phyloP scores from a whole-genome alignment of 2,888 invertebrate species.

The Thymelicus lineola region DNA sequence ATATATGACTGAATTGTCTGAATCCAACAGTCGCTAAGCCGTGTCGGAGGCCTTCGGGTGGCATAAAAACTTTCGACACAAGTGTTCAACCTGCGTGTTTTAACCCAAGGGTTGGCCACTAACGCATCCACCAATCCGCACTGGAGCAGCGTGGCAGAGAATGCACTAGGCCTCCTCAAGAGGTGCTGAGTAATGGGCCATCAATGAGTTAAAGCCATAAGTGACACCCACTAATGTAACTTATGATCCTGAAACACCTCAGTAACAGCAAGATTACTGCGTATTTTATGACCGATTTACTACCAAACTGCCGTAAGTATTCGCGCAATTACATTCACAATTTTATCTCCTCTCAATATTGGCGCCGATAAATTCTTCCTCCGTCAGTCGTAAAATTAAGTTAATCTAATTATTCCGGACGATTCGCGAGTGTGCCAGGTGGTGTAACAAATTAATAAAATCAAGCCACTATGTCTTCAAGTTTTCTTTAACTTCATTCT shows the following conservation, averaged over 20 bases:
- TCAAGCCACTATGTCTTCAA: not conserved
- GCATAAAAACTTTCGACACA: too few relatives aligned
- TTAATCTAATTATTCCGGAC: conserved; percentile 26
- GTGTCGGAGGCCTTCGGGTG: too few relatives aligned
- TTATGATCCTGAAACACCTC: not conserved
- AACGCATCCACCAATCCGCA: too few relatives aligned
- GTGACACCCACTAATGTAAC: not conserved
- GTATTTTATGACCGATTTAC: conserved; percentile 5
- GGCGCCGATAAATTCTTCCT: conserved; percentile 23
- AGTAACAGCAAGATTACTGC: conserved; percentile 1
- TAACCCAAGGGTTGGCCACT: too few relatives aligned
- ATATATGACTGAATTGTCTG: too few relatives aligned
- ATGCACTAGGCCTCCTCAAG: too few relatives aligned
- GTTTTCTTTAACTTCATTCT: not conserved
- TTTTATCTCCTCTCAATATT: conserved; percentile 15
- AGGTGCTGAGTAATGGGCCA: too few relatives aligned
- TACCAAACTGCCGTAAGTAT: conserved; percentile 1
- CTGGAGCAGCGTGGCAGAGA: too few relatives aligned
- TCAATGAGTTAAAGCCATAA: too few relatives aligned
- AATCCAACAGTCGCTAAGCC: too few relatives aligned
- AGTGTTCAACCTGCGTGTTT: too few relatives aligned
- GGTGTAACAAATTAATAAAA: not conserved
- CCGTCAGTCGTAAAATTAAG: conserved; percentile 27
- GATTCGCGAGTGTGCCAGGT: conserved; percentile 20
- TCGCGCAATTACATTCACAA: conserved; percentile 21